Conservation (phyloP, 2,888 invertebrate species). For the Andrena bucephala region DNA sequence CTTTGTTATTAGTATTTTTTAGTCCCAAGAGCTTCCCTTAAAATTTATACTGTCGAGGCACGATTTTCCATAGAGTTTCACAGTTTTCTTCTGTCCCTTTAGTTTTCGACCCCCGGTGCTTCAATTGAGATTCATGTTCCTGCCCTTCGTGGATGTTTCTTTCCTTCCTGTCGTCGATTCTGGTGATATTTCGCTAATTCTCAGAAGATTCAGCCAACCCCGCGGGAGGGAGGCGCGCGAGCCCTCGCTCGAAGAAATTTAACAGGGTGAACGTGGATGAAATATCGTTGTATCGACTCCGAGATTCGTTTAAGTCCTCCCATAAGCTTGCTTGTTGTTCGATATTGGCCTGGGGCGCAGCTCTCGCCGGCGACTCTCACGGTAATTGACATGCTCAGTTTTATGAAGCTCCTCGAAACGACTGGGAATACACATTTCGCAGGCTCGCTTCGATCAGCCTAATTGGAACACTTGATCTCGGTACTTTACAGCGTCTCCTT, state of each 20-base stretch:
- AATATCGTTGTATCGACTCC: constrained; percentile 48
- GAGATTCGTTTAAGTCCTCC: constrained; percentile 37
- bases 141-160: no score
- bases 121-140: no score
- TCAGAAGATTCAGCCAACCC: constrained; percentile 8
- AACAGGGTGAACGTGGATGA: constrained; percentile 24
- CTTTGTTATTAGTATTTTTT: no score
- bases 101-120: no score
- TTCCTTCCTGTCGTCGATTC: no score
- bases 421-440: constrained; percentile 31
- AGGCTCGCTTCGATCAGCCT: constrained; percentile 27
- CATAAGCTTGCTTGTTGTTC: constrained; percentile 35
- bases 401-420: constrained; percentile 40
- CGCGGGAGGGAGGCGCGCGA: neutral
- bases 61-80: no score
- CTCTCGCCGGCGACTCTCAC: constrained; percentile 28
- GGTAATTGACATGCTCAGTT: constrained; percentile 49
- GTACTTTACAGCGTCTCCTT: constrained; percentile 1
- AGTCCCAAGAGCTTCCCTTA: no score
- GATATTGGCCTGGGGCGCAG: constrained; percentile 15
- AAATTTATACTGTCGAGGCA: no score
- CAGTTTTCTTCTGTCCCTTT: no score
- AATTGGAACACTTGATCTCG: constrained; percentile 40
- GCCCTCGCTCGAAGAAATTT: constrained; percentile 14
- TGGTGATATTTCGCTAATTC: constrained; percentile 29